Percentiles rank a stretch among this genome's conserved stretches.
Evolutionary conservation across 2,888 invertebrate species (phyloP).

Genomic region (Cryptocephalus primarius): DNA sequence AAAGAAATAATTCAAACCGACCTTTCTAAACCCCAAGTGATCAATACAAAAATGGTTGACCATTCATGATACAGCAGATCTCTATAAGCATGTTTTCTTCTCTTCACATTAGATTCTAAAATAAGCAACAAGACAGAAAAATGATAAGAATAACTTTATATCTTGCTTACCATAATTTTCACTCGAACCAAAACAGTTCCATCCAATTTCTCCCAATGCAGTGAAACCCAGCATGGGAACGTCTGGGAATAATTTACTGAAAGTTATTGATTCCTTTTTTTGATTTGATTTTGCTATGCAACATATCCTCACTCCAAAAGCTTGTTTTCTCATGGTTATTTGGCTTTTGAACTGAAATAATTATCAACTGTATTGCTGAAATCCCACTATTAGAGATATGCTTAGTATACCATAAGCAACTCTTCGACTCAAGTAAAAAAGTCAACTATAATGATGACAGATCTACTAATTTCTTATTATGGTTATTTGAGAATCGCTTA

Average conservation of each 20-base stretch:
- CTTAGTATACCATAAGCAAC: too few relatives aligned
- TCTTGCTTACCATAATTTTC: slow-evolving; percentile 6
- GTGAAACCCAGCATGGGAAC: slow-evolving; percentile 25
- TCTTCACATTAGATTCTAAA: slow-evolving; percentile 13
- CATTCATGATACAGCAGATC: slow-evolving; percentile 19
- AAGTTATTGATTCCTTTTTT: slow-evolving; percentile 19
- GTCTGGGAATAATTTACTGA: slow-evolving; percentile 22
- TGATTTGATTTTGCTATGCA: slow-evolving; percentile 23
- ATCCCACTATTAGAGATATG: not conserved
- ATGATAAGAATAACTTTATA: not conserved
- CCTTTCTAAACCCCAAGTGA: slow-evolving; percentile 18
- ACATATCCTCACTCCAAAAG: slow-evolving; percentile 24
- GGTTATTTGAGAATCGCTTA: too few relatives aligned
- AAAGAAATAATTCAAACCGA: too few relatives aligned
- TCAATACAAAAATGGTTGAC: slow-evolving; percentile 24
- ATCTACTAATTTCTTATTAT: too few relatives aligned
- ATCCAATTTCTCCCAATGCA: slow-evolving; percentile 29
- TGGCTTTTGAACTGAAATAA: slow-evolving; percentile 22
- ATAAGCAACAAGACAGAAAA: not conserved
- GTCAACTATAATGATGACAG: too few relatives aligned
- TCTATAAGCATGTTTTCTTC: slow-evolving; percentile 16
- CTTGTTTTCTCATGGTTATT: slow-evolving; percentile 17
- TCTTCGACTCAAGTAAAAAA: too few relatives aligned
- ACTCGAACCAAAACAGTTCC: slow-evolving; percentile 18
- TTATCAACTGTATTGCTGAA: not conserved